These are phyloP conservation scores for Stenotaenia linearis DNA, from an alignment of 2,888 invertebrate species.

Conservation along the genomic window DNA sequence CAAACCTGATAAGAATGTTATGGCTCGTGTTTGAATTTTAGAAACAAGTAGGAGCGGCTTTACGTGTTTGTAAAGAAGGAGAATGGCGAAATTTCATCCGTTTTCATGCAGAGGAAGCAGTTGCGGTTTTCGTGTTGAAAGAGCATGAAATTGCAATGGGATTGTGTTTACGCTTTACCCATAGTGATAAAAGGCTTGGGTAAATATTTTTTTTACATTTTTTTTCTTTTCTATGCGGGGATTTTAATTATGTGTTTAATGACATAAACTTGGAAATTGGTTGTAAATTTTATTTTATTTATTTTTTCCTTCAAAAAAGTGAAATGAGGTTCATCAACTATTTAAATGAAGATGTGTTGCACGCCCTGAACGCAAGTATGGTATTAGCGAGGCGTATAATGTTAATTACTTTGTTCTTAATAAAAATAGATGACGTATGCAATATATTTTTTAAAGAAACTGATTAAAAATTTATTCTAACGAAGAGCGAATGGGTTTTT, in stretches of 20 bases:
- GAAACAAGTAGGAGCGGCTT: background rate
- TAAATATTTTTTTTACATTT: background rate
- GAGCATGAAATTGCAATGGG: background rate
- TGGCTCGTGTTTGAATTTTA: background rate
- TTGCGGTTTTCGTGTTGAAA: background rate
- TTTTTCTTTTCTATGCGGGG: background rate
- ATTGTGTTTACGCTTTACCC: background rate
- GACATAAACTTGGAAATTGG: background rate
- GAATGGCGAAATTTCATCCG: no score
- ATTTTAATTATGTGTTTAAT: background rate
- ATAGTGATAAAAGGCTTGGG: background rate
- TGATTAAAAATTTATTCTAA: conserved; percentile 5
- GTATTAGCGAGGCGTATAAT: background rate
- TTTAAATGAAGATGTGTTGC: conserved; percentile 14
- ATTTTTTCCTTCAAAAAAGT: background rate
- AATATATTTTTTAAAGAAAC: background rate
- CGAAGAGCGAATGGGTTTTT: background rate
- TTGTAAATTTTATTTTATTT: background rate
- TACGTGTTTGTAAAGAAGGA: background rate
- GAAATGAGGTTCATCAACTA: conserved; percentile 4
- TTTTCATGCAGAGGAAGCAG: background rate
- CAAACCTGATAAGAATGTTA: background rate
- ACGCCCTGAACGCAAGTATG: background rate
- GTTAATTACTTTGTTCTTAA: background rate
- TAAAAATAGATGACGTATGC: background rate